Base-by-base conservation (phyloP, 2,888 invertebrate species). In the Ferrisia virgata region DNA sequence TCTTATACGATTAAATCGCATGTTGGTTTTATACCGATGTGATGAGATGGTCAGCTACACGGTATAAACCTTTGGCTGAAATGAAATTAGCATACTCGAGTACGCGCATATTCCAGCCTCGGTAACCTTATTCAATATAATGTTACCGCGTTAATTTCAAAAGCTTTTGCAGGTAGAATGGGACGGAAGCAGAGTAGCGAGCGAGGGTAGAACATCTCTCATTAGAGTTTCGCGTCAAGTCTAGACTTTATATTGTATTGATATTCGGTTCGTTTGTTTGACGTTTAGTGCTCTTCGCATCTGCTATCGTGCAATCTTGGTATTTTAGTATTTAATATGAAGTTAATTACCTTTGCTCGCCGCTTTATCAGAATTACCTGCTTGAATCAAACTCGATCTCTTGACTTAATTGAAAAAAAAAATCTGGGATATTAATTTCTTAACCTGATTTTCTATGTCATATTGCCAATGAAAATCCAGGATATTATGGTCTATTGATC, bases 21-120 rank as follows among this genome's bases (percentile, higher is more conserved):
- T 64, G 64, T 64, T 64, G 15, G 64, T 64, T 64, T 64, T 64
- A 64, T 28, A 64, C 31, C 53, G 53, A 53, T 11, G 40, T 2
- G 5, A 11, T 11, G 53, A 18, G 13, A 64, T 64, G 64, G 64
- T 64, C 64, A 64, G 15, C 28, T 64, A 13, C 13, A 11, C 2
- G 13, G 13, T 15, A 43, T 43, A 43, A 8, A 36, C 47, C 18
- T 53, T 22, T 22, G 22, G 28, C 64, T 28, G n/a, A 13, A 31
- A 64, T 28, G 28, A 64, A 64, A 64, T 64, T 64, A 64, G 64
- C 64, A 64, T 64, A 64, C 64, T 64, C 15, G 64, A 64, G 64
- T 28, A 15, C 25, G 15, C 64, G 28, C 28, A 15, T 64, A 64
- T 64, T 11, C 64, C 9, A 64, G 31, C 64, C 28, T 64, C 18